Base-by-base conservation (phyloP, 2,888 invertebrate genomes). In the Cactoblastis cactorum region DNA sequence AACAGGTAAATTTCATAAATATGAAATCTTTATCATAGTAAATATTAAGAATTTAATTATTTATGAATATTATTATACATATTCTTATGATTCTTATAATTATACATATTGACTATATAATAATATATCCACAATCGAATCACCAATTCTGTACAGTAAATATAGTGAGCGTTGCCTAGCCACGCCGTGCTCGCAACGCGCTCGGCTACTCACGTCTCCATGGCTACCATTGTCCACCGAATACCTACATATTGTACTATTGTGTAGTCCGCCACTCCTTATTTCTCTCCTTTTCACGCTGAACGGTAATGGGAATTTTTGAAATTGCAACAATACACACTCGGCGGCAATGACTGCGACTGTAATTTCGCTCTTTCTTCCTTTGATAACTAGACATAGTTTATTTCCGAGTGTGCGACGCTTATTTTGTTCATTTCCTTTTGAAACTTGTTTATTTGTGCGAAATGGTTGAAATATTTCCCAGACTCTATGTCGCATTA, bases 281-380 rank as follows among this genome's bases (percentile, higher is more conserved):
- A 84, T 84, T 82, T 83, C 74, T 79, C 74, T 78, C 73, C 78
- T 77, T 77, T 83, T 80, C 80, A 73, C 79, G 74, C 80, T 81
- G 69, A 61, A 78, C 79, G 67, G 77, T 87, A 86, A 85, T 85
- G 74, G 85, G 83, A 83, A 87, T 87, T 83, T 87, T 78, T 85
- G 81, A 85, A 87, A 88, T 86, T 84, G 84, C 85, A 82, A 87
- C 85, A 85, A 87, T 85, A 83, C 84, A 83, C 77, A 77, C 77
- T 74, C 72, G 71, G 71, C 63, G 69, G 79, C 77, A 74, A 71
- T 71, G 71, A 69, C 69, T 71, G 62, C 62, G 62, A 63, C 70
- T 70, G 73, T 77, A 74, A 77, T 77, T 82, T 74, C 71, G 69
- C 69, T 73, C 69, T 74, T 75, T 72, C 67, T 63, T 57, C 63